phyloP scores from a whole-genome alignment of 1,140 invertebrate genomes.

The Danaus melanippus region DNA sequence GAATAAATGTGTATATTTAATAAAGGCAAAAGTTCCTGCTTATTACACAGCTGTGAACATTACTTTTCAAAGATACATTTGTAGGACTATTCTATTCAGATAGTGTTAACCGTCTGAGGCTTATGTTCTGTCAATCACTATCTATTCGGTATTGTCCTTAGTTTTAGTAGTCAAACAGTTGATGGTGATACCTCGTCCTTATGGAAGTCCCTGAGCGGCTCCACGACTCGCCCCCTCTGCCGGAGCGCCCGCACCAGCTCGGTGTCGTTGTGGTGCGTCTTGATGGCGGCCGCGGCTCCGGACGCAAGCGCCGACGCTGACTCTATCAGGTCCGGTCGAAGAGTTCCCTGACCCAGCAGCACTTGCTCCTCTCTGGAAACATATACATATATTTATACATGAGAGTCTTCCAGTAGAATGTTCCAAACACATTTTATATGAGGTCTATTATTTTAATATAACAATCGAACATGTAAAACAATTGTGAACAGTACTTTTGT shows the following conservation, averaged over 20 bases:
- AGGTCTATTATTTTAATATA: no score
- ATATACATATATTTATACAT: neutral
- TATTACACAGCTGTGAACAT: no score
- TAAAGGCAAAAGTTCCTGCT: no score
- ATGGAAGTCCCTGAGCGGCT: conserved; percentile 99
- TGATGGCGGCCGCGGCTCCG: conserved; percentile 93
- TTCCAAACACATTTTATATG: no score
- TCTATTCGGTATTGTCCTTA: neutral
- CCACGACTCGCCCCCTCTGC: conserved; percentile 90
- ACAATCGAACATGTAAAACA: no score
- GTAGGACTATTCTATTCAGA: no score
- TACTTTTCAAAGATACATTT: no score
- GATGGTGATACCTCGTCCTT: conserved; percentile 89
- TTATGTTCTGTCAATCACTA: no score
- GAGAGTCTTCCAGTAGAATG: no score
- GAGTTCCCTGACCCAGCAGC: conserved; percentile 90
- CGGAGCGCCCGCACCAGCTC: conserved; percentile 93
- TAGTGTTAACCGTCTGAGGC: no score
- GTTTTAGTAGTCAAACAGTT: neutral
- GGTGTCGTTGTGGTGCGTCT: conserved; percentile 99
- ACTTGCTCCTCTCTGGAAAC: conserved; percentile 82
- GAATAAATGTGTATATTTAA: no score
- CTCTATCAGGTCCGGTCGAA: conserved; percentile 98
- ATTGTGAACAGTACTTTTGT: no score
- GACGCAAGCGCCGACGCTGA: conserved; percentile 93